Evolutionary conservation across 2,797 vertebrate genomes (phyloP).

Genomic region (Molossus molossus): DNA sequence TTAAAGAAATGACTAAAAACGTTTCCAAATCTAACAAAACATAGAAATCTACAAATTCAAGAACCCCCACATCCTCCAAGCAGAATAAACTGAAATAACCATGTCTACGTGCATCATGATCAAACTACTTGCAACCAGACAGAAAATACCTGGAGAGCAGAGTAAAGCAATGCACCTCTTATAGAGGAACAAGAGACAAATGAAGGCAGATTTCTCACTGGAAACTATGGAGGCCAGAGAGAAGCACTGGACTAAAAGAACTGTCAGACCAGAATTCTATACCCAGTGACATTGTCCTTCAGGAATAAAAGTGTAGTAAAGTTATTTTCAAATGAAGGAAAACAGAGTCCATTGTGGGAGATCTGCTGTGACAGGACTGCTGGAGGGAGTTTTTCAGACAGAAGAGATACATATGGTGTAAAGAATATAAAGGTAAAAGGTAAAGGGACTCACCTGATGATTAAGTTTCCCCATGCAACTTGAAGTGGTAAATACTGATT

Average conservation of each 20-base stretch:
- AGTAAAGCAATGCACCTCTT: accelerated
- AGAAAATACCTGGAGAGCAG: background rate
- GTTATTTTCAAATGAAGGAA: background rate
- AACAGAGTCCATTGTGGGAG: background rate
- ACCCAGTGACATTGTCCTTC: background rate
- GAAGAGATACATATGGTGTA: background rate
- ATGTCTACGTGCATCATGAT: background rate
- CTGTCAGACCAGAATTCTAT: too few species aligned
- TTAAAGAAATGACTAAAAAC: too few species aligned
- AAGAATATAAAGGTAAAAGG: background rate
- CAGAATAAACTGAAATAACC: background rate
- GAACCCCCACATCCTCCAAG: background rate
- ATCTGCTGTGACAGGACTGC: background rate
- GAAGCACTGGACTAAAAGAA: background rate
- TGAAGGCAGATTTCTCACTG: accelerated
- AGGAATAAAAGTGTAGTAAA: background rate
- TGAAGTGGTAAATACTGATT: background rate
- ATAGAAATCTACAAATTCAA: too few species aligned
- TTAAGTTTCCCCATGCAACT: background rate
- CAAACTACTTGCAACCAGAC: background rate
- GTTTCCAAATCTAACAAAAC: background rate
- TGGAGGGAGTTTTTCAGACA: background rate
- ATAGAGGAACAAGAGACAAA: too few species aligned
- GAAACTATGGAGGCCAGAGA: background rate
- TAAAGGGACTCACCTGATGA: background rate